phyloP scores from a whole-genome alignment of 2,113 vertebrate genomes.

The Prunella himalayana region DNA sequence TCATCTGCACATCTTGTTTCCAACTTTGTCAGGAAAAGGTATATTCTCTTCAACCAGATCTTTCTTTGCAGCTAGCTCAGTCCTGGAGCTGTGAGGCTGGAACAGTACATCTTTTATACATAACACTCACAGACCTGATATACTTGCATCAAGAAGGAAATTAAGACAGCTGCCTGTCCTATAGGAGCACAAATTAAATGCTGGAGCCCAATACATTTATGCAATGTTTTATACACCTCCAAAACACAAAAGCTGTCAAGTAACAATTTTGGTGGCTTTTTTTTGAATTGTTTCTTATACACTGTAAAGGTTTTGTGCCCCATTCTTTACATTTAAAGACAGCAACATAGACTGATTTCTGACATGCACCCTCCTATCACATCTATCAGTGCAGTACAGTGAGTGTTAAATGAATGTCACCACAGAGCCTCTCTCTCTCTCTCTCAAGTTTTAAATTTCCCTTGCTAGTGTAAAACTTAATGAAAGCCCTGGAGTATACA shows the following conservation, averaged over 20 bases:
- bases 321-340: slow-evolving; percentile 55
- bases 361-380: slow-evolving; percentile 21
- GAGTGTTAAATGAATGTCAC: slow-evolving; percentile 52
- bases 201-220: neutral
- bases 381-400: slow-evolving; percentile 38
- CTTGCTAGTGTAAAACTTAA: slow-evolving; percentile 77
- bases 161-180: slow-evolving; percentile 28
- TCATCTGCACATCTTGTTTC: neutral
- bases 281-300: slow-evolving; percentile 65
- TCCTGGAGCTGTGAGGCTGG: neutral
- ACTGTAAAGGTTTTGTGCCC: slow-evolving; percentile 45
- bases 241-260: slow-evolving; percentile 43
- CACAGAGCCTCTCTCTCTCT: slow-evolving; percentile 52
- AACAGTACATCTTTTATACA: slow-evolving; percentile 1
- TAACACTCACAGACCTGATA: neutral
- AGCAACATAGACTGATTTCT: slow-evolving; percentile 9
- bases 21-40: slow-evolving; percentile 18
- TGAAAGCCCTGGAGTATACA: slow-evolving; percentile 78
- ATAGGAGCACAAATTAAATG: neutral
- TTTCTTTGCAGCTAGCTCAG: neutral
- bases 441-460: slow-evolving; percentile 75
- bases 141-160: neutral
- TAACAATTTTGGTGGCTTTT: slow-evolving; percentile 32
- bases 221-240: neutral
- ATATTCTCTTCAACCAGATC: neutral